Base-by-base conservation (phyloP, 2,113 vertebrate species). In the Daubentonia madagascariensis region DNA sequence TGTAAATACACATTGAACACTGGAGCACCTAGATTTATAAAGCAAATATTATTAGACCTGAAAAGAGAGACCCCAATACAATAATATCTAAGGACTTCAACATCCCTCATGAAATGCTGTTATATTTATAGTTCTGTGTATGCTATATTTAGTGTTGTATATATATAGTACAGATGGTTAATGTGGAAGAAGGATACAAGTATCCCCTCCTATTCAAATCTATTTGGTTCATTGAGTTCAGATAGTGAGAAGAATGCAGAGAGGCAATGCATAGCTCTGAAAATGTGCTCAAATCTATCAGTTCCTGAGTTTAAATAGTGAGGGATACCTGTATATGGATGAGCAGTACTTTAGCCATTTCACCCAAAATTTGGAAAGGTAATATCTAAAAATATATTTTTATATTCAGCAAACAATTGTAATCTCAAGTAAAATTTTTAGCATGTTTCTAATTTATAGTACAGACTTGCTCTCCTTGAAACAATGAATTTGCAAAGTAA, bases 371-470 rank as follows among this genome's bases (percentile, higher is more conserved):
- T 61, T 96, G 40, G 59, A 96, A 89, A 83, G 28, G 35, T 70
- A 95, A 85, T 37, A 76, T 50, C 22, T 37, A 70, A 45, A 12
- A 89, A 80, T 4, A n/a, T 11, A 78, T 28, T 52, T 81, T 93
- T 97, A 91, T 89, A 95, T 63, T 85, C 8, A 59, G 67, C 10
- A 96, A 95, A 86, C 0, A 95, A n/a, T 35, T 90, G 0, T 28
- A 87, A 94, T 57, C 35, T 88, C 30, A 97, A 87, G 37, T 63
- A 94, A 2, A 94, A 43, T 1, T 59, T 96, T 40, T 70, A 89
- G 87, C 65, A 30, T 40, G 65, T 10, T 97, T 95, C 59, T 85
- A 23, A 98, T 92, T 97, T 79, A 90, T 95, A 87, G 86, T 85
- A 48, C 61, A 95, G 3, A 87, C 54, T 37, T 91, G 9, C 2